Evolutionary conservation across 1,140 invertebrate genomes (phyloP).

Genomic region (Drosophila cardini): DNA sequence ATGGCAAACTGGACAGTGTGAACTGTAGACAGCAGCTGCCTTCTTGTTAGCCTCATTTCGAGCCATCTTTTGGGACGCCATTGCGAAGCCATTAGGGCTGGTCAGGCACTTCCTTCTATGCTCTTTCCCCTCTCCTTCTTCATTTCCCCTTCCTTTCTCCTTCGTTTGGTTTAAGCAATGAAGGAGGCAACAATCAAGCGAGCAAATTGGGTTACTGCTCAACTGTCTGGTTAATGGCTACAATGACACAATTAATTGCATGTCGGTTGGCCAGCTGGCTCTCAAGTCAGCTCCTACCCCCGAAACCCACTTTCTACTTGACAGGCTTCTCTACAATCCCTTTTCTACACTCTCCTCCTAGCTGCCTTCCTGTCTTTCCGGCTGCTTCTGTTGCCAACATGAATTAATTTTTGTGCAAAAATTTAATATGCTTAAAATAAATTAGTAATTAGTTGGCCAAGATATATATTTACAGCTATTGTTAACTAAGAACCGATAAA

Average conservation of each 20-base stretch:
- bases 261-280: slow-evolving; percentile 64
- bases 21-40: slow-evolving; percentile 26
- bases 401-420: slow-evolving; percentile 71
- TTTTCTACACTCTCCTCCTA: neutral
- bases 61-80: slow-evolving; percentile 36
- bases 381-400: slow-evolving; percentile 46
- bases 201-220: slow-evolving; percentile 81
- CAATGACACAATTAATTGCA: slow-evolving; percentile 82
- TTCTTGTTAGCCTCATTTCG: slow-evolving; percentile 26
- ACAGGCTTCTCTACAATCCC: neutral
- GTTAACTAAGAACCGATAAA: neutral
- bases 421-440: slow-evolving; percentile 78
- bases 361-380: neutral
- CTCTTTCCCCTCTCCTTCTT: neutral
- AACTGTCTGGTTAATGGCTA: slow-evolving; percentile 82
- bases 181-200: slow-evolving; percentile 65
- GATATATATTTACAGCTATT: slow-evolving; percentile 1
- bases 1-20: slow-evolving; percentile 37
- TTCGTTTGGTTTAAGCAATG: too few species aligned
- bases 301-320: neutral
- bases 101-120: slow-evolving; percentile 40
- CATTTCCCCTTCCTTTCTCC: neutral
- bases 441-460: slow-evolving; percentile 60
- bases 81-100: slow-evolving; percentile 63
- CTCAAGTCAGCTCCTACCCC: slow-evolving; percentile 7